Conservation (phyloP, 2,797 vertebrate species). For the Lates japonicus region DNA sequence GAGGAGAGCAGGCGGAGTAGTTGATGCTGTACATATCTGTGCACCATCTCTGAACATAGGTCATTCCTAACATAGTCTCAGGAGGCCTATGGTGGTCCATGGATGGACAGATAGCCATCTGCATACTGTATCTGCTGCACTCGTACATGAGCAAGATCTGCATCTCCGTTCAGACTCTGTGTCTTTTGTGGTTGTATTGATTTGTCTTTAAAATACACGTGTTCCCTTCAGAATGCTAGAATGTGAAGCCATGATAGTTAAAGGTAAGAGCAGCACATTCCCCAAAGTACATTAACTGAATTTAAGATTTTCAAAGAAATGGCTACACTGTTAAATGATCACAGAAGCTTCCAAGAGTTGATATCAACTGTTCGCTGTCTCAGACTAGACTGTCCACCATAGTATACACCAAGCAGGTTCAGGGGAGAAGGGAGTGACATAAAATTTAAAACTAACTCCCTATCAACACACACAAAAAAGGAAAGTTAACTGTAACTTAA, state of each 20-base stretch:
- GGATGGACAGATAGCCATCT: constrained; percentile 60
- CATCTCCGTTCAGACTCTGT: constrained; percentile 45
- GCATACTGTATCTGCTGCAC: constrained; percentile 34
- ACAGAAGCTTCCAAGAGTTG: constrained; percentile 5
- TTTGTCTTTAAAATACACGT: constrained; percentile 57
- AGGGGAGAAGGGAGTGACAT: too few species aligned
- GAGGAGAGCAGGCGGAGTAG: constrained; percentile 37
- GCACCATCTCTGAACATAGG: constrained; percentile 49
- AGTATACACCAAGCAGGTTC: neutral
- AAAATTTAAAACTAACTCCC: neutral
- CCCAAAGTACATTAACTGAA: neutral
- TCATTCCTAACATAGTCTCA: constrained; percentile 58
- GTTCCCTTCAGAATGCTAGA: constrained; percentile 37
- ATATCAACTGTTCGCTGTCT: constrained; percentile 22
- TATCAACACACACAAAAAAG: neutral
- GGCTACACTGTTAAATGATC: neutral
- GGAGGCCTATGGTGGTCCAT: constrained; percentile 53
- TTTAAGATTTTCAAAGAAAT: constrained; percentile 13
- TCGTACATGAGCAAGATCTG: constrained; percentile 12
- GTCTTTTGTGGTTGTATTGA: constrained; percentile 65
- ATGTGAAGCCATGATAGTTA: constrained; percentile 40
- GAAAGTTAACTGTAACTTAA: too few species aligned
- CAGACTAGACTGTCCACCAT: constrained; percentile 22
- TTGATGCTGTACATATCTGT: constrained; percentile 41
- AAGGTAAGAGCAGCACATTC: neutral